A percentile compares a stretch with the other conserved stretches of the same genome.
phyloP scores from a whole-genome alignment of 2,113 vertebrate species.

The Passer montanus region DNA sequence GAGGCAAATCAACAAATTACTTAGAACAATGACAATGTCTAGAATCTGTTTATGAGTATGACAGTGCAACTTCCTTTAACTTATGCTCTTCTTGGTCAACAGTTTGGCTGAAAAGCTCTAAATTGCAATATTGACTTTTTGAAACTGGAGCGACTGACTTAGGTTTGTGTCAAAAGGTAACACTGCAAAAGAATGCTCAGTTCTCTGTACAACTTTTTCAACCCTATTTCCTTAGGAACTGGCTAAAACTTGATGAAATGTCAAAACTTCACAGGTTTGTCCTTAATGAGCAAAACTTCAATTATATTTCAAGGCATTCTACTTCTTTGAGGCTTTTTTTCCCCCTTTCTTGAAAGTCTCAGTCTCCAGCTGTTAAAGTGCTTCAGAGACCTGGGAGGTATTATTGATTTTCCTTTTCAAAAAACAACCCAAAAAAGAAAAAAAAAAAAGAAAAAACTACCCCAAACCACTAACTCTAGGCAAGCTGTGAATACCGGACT shows the following conservation, averaged over 20 bases:
- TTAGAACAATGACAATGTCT: neutral
- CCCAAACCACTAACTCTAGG: neutral
- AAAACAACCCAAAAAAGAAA: neutral
- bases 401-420: constrained; percentile 3
- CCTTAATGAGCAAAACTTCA: constrained; percentile 59
- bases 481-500: neutral
- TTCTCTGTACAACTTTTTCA: neutral
- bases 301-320: constrained; percentile 51
- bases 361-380: neutral
- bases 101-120: neutral
- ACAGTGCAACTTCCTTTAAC: neutral
- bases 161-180: constrained; percentile 6
- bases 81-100: neutral
- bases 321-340: constrained; percentile 4
- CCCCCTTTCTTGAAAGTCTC: neutral
- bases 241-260: constrained; percentile 24
- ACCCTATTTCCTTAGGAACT: constrained; percentile 10
- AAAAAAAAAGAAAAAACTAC: neutral
- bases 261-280: constrained; percentile 22
- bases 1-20: neutral
- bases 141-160: neutral
- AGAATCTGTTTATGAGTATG: neutral
- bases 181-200: neutral
- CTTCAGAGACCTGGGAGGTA: constrained; percentile 17
- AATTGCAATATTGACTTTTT: neutral